Conservation (phyloP, 2,888 invertebrate genomes). For the Cheilosia urbana region DNA sequence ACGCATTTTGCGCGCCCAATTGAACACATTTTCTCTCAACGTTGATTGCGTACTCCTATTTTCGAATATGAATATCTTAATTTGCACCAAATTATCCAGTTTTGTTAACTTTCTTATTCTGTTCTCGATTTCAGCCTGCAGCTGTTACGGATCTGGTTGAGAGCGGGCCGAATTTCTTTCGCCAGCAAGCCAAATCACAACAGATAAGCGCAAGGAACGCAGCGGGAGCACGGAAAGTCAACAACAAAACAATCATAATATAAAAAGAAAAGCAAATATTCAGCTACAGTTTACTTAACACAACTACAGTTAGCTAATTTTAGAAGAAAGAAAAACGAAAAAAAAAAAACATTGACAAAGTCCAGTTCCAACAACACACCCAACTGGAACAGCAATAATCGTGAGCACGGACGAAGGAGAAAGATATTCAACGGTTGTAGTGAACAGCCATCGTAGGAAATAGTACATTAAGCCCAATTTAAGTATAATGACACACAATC, state of each 20-base stretch:
- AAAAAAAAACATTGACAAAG: constrained; percentile 49
- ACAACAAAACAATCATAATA: constrained; percentile 56
- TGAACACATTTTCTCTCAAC: too few species aligned
- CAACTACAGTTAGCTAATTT: constrained; percentile 67
- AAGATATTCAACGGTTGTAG: background rate
- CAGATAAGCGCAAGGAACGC: constrained; percentile 53
- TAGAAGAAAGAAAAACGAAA: constrained; percentile 41
- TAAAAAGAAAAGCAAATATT: constrained; percentile 1
- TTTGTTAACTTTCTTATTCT: background rate
- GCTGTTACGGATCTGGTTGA: constrained; percentile 71
- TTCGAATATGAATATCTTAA: too few species aligned
- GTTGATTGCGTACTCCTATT: too few species aligned
- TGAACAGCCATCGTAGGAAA: constrained; percentile 61
- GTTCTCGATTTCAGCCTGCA: constrained; percentile 61
- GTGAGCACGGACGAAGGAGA: background rate
- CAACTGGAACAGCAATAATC: constrained; percentile 49
- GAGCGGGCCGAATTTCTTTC: constrained; percentile 70
- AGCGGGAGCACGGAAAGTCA: constrained; percentile 14
- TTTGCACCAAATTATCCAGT: background rate
- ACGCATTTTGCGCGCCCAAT: too few species aligned
- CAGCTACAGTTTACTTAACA: constrained; percentile 57
- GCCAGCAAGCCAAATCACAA: constrained; percentile 69
- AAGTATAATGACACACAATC: constrained; percentile 89
- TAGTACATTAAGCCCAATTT: constrained; percentile 56
- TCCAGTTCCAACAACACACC: constrained; percentile 17